Evolutionary conservation across 2,797 vertebrate genomes (phyloP), one percentile per base, ranked within the genome.

Genomic region (Amphiprion clarkii): DNA sequence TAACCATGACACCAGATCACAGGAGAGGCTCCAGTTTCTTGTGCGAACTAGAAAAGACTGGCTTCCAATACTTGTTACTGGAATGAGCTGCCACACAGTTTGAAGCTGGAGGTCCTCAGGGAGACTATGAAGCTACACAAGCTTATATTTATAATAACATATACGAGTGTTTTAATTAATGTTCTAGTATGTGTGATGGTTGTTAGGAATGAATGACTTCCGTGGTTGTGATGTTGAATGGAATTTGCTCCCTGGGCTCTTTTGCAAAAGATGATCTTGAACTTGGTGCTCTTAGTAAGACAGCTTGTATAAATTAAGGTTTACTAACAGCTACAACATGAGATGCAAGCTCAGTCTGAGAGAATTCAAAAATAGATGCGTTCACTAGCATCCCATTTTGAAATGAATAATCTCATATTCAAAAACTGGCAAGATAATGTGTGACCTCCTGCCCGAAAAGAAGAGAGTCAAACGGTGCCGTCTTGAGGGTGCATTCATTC

Each of bases 391-490:
- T 39, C 7, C 1, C 33, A 25, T 68, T 36, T 44, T 61, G 5
- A 44, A 53, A 19, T 2, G 2, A 64, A 31, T 55, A 31, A 59
- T 33, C 1, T 65, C 21, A 10, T 23, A 73, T 62, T 66, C 17
- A 59, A 53, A 69, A 65, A 19, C 33, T 67, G 27, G 8, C 11
- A n/a, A 23, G 14, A 11, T 27, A 63, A 49, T 56, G 71, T 19
- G 53, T 39, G 5, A 66, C 23, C 52, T 53, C 17, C 17, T 62
- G 61, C 39, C 36, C 74, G 55, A 49, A 53, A 53, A 63, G 21
- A 58, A 13, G 49, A 0, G 42, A 61, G 71, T 73, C 57, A 73
- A 77, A 77, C 0, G 10, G n/a, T 46, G 3, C 52, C 39, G 8
- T 60, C 53, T 52, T 29, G 7, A 40, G 27, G 59, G 44, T n/a